phyloP scores from a whole-genome alignment of 2,888 invertebrate species.

The Petrophora chlorosata region DNA sequence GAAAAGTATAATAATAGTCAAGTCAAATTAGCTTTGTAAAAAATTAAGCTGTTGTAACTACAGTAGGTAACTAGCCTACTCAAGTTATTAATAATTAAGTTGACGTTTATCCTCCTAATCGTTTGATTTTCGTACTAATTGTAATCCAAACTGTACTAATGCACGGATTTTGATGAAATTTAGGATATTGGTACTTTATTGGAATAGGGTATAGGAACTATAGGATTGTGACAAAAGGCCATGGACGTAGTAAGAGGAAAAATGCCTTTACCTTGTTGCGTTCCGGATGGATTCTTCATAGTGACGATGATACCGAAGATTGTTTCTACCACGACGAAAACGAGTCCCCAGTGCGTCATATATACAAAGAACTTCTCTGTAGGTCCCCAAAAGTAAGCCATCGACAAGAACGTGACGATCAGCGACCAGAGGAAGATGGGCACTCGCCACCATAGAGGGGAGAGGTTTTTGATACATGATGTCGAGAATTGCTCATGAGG shows the following conservation, averaged over 20 bases:
- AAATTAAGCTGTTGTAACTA: neutral
- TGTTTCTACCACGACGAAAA: constrained; percentile 66
- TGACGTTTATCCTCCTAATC: no score
- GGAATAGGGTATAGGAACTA: no score
- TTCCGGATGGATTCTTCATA: constrained; percentile 46
- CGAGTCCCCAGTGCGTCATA: constrained; percentile 83
- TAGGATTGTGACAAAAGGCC: no score
- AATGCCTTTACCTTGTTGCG: constrained; percentile 51
- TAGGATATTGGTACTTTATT: no score
- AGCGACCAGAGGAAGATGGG: constrained; percentile 70
- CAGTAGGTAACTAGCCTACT: no score
- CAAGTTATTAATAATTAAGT: no score
- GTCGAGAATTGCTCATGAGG: constrained; percentile 57
- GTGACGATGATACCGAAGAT: constrained; percentile 66
- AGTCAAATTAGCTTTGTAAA: neutral
- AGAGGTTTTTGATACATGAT: constrained; percentile 56
- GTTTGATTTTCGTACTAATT: no score
- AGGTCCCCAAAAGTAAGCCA: constrained; percentile 69
- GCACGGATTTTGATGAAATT: no score
- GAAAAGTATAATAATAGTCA: no score
- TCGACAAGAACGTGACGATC: constrained; percentile 56
- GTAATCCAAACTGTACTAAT: no score
- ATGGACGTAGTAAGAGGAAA: no score
- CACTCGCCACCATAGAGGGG: constrained; percentile 70
- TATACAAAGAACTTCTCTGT: constrained; percentile 76